Percentiles rank a stretch among this genome's conserved stretches.
phyloP scores from a whole-genome alignment of 2,113 vertebrate genomes.

The Mohoua ochrocephala region DNA sequence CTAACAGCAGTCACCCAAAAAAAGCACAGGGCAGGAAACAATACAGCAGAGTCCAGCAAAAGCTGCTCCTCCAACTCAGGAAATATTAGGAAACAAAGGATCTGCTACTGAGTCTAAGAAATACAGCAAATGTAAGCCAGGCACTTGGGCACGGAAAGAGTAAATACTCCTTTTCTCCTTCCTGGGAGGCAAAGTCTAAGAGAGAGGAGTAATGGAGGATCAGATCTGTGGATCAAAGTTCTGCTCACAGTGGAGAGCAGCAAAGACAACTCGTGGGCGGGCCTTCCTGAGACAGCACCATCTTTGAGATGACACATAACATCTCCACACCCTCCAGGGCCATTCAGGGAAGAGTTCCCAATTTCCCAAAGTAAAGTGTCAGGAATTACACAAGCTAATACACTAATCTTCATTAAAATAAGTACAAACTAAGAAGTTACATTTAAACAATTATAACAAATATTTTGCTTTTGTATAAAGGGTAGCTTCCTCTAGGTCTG shows the following conservation, averaged over 20 bases:
- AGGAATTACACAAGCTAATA: not conserved
- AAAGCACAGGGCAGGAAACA: not conserved
- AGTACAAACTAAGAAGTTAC: not conserved
- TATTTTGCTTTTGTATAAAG: not conserved
- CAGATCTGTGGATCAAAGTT: not conserved
- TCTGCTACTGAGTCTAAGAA: not conserved
- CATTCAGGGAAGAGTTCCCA: not conserved
- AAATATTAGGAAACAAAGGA: not conserved
- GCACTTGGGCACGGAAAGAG: not conserved
- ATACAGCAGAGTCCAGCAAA: not conserved
- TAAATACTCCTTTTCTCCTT: not conserved
- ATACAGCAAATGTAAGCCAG: not conserved
- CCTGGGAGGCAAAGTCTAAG: not conserved
- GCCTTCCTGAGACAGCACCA: not conserved
- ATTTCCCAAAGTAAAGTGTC: not conserved
- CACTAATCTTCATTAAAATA: not conserved
- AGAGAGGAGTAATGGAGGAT: fast-evolving
- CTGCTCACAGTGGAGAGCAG: not conserved
- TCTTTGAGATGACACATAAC: not conserved
- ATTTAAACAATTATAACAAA: not conserved
- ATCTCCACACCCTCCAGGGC: not conserved
- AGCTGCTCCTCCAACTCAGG: not conserved
- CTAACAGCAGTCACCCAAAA: not conserved
- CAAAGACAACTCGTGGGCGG: not conserved
- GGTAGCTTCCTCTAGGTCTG: not conserved